Evolutionary conservation across 2,797 vertebrate species (phyloP).

Genomic region (Enteromius anoplus): DNA sequence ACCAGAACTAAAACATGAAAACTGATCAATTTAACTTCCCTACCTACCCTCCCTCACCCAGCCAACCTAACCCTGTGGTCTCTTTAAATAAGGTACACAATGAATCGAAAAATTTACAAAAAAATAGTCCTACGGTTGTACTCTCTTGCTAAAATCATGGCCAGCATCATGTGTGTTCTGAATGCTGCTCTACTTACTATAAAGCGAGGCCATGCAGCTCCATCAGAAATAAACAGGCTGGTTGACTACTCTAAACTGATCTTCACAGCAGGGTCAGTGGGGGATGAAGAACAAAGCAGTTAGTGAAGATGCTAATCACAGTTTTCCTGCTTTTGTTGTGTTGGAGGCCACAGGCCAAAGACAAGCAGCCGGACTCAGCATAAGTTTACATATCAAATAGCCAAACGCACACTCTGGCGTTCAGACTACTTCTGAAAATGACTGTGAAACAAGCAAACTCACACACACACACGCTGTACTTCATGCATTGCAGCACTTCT

Average conservation of each 20-base stretch:
- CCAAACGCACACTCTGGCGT: background rate
- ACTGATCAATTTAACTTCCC: too few relatives aligned
- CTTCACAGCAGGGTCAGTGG: slow-evolving; percentile 5
- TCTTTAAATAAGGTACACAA: too few relatives aligned
- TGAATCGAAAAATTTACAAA: background rate
- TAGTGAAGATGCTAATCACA: slow-evolving; percentile 1
- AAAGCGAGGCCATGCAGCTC: background rate
- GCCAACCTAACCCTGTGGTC: too few relatives aligned
- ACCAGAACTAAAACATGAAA: too few relatives aligned
- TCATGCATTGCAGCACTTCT: slow-evolving; percentile 42
- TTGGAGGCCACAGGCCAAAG: background rate
- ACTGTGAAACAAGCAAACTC: slow-evolving; percentile 23
- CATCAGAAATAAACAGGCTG: background rate
- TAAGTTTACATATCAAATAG: slow-evolving; percentile 1
- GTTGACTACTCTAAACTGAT: background rate
- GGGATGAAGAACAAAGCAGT: background rate
- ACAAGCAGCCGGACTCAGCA: background rate
- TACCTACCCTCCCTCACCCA: too few relatives aligned
- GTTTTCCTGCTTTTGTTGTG: background rate
- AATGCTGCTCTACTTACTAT: background rate
- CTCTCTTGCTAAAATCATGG: background rate
- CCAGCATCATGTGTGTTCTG: background rate
- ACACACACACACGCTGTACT: slow-evolving; percentile 18
- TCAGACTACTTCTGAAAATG: slow-evolving; percentile 12
- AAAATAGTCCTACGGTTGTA: background rate